Percentiles rank a stretch among this genome's conserved stretches.
phyloP scores from a whole-genome alignment of 2,113 vertebrate genomes.

The Phaetusa simplex region DNA sequence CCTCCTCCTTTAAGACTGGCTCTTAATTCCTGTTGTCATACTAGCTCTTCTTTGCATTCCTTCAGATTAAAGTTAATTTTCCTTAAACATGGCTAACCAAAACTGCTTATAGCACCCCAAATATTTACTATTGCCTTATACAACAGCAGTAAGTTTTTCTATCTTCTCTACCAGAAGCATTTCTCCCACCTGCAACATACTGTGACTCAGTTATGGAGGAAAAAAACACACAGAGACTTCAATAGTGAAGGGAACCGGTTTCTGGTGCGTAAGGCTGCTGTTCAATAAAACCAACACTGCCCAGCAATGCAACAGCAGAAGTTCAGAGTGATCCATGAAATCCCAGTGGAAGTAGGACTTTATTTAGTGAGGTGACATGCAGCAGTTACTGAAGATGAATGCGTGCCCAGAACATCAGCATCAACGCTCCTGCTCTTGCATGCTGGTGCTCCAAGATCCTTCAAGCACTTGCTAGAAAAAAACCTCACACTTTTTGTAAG shows the following conservation, averaged over 20 bases:
- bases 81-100: not conserved
- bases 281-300: not conserved
- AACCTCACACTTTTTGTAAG: not conserved
- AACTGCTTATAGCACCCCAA: not conserved
- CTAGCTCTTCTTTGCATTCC: not conserved
- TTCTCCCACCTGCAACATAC: not conserved
- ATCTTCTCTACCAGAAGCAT: accelerated
- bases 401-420: not conserved
- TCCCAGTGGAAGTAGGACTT: not conserved
- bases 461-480: not conserved
- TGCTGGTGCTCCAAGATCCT: not conserved
- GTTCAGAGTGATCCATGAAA: not conserved
- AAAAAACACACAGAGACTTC: not conserved
- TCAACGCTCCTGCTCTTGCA: not conserved
- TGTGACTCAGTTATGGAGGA: not conserved
- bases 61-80: not conserved
- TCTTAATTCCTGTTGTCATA: not conserved
- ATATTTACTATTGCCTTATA: not conserved
- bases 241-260: not conserved
- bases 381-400: not conserved
- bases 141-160: not conserved
- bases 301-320: accelerated
- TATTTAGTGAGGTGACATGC: not conserved
- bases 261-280: not conserved
- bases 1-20: not conserved